Evolutionary conservation across 2,797 vertebrate species (phyloP), one percentile per base, ranked within the genome.

Genomic region (Hozukius guyotensis): DNA sequence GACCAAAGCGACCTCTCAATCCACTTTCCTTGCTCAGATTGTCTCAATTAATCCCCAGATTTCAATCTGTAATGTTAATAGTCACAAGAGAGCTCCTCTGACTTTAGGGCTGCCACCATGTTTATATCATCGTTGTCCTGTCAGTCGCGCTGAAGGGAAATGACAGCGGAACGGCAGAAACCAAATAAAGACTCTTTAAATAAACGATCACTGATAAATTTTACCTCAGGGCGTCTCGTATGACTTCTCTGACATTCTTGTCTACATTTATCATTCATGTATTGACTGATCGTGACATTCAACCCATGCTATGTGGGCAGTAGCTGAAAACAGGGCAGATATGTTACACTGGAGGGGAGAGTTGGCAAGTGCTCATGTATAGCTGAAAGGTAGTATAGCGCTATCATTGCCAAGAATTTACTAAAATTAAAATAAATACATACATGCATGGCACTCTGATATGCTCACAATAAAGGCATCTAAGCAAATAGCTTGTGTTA

Each of bases 221-320:
- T 38, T 5, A 34, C 85, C 72, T 42, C 64, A 10, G 34, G 63
- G 18, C 7, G 0, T 55, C 67, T 76, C 2, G 4, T 59, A 16
- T 66, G 46, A 74, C 60, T 62, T 46, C 18, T 16, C 60, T 72
- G 77, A 75, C 78, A 62, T 63, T 55, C 75, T 67, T 59, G 73
- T 81, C 77, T 5, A 42, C 20, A 56, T 4, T 34, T 56, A 67
- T 80, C 31, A 67, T 53, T 49, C 32, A 16, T 46, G 25, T 59
- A 52, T 34, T 81, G 72, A 89, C 68, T 49, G 66, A 80, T 53
- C 57, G 74, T 61, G 78, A 80, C 71, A 69, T 75, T 77, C 75
- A 82, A 70, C 57, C 32, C 36, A 38, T 78, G 80, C 64, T 70
- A 13, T 61, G 46, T 60, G 55, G 78, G 66, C 46, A 62, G 62